Base-by-base conservation (phyloP, 2,888 invertebrate genomes). In the Oscheius sp. region DNA sequence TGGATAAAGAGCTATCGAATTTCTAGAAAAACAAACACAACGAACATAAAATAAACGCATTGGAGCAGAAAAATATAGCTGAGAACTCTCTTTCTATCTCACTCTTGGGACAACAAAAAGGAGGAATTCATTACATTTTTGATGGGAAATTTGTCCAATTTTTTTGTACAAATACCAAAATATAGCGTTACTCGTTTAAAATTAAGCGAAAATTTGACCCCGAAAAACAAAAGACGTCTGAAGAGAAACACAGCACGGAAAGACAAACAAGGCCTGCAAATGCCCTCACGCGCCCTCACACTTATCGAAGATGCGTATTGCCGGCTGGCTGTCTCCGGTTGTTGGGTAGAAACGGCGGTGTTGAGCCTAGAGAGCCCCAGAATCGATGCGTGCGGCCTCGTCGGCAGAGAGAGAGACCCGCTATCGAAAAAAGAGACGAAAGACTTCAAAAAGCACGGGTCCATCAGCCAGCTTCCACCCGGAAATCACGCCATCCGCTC, bases 381-480 rank as follows among this genome's bases (percentile, higher is more conserved):
- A 55, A 55, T 55, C 55, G 55, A 55, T 55, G 55, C 55, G 55
- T 48, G 55, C 33, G 8, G 55, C 20, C 55, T 37, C 37, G n/a
- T 48, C 48, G 25, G 48, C 23, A 20, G 48, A n/a, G 23, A 12
- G 34, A 20, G 55, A 33, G n/a, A n/a, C n/a, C 55, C 10, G 34
- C 55, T 55, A 55, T 55, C 55, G 55, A 55, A 55, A 55, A 53
- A 55, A 55, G 33, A 42, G 42, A 1, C 42, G 20, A 34, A 55
- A 55, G 55, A 37, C 33, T 55, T 34, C 34, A 37, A 55, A 55
- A 48, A n/a, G 48, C 48, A 3, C 3, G 12, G 42, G 42, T 20
- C 20, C n/a, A n/a, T n/a, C n/a, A n/a, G n/a, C 15, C 10, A 37
- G 15, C 37, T 37, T 37, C 37, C 15, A 37, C 10, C 0, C 10